Base-by-base conservation (phyloP, 2,797 vertebrate genomes). In the Protonibea diacanthus region DNA sequence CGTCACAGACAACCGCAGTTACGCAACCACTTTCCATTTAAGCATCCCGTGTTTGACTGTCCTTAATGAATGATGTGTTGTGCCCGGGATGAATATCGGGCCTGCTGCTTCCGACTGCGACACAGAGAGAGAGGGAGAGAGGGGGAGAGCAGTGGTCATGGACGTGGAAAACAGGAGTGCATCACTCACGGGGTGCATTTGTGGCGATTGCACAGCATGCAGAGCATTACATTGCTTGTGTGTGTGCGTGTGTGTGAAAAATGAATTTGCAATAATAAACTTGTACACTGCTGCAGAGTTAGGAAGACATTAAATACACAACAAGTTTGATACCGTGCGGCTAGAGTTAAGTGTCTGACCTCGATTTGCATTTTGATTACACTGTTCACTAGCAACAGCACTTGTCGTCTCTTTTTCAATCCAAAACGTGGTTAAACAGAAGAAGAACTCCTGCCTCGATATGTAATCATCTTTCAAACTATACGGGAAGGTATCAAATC, bases 331-430 rank as follows among this genome's bases (percentile, higher is more conserved):
- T 14, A 38, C 20, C 23, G 11, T 14, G 59, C 69, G 72, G 66
- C 25, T 51, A 23, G 7, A 70, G 47, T 80, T 25, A 76, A 86
- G 55, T 60, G 17, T 44, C 49, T 81, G 70, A 84, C 60, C 76
- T 60, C 29, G 11, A 85, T 85, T 75, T 80, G 73, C 64, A 80
- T 88, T 88, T 86, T 78, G 42, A 83, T 78, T 74, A 65, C n/a
- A 12, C 20, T 42, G 14, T 49, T 57, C 20, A 71, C 21, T 10
- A 49, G 42, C 71, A 69, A 33, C 44, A 58, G 56, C 51, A 64
- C 59, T 75, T 51, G 2, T 11, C 23, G 51, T 49, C 29, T 38
- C 7, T 48, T 69, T 38, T 29, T 69, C 17, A 67, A 70, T 65
- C 25, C 33, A 29, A 66, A 66, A 23, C 25, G 29, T 59, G 11